Evolutionary conservation across 1,140 invertebrate genomes (phyloP).

Genomic region (Calosoma granatense): DNA sequence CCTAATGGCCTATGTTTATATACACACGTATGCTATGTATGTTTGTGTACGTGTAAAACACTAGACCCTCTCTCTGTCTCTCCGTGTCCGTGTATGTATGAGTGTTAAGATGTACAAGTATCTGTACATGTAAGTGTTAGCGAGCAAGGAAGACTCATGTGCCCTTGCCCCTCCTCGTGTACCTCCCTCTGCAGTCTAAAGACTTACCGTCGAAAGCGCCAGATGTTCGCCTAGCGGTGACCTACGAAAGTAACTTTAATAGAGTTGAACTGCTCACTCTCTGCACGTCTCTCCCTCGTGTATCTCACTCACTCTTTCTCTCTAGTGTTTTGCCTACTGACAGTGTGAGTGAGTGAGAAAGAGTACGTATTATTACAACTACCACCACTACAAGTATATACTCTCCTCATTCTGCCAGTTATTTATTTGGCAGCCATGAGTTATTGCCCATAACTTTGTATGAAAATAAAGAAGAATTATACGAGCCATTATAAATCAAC

Average conservation of each 20-base stretch:
- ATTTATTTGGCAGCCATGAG: constrained; percentile 36
- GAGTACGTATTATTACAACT: too few species aligned
- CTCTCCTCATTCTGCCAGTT: constrained; percentile 24
- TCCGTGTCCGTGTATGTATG: not conserved
- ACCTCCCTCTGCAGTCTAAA: too few species aligned
- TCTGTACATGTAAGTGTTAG: too few species aligned
- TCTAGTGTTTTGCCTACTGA: too few species aligned
- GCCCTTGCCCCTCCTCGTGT: too few species aligned
- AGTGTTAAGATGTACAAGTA: not conserved
- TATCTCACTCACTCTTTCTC: too few species aligned
- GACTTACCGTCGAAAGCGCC: too few species aligned
- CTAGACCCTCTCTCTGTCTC: not conserved
- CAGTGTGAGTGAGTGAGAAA: too few species aligned
- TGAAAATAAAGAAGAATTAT: constrained; percentile 39
- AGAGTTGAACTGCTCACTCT: constrained; percentile 32
- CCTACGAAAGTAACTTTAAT: constrained; percentile 33
- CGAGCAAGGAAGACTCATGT: too few species aligned
- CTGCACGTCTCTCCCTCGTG: too few species aligned
- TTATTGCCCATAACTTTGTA: constrained; percentile 36
- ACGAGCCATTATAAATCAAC: constrained; percentile 35
- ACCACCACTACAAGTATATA: constrained; percentile 19
- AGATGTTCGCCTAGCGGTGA: constrained; percentile 24
- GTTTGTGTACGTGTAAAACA: not conserved
- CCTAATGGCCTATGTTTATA: constrained; percentile 5
- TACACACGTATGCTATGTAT: not conserved